Base-by-base conservation (phyloP, 2,888 invertebrate species). In the Melolontha melolontha region DNA sequence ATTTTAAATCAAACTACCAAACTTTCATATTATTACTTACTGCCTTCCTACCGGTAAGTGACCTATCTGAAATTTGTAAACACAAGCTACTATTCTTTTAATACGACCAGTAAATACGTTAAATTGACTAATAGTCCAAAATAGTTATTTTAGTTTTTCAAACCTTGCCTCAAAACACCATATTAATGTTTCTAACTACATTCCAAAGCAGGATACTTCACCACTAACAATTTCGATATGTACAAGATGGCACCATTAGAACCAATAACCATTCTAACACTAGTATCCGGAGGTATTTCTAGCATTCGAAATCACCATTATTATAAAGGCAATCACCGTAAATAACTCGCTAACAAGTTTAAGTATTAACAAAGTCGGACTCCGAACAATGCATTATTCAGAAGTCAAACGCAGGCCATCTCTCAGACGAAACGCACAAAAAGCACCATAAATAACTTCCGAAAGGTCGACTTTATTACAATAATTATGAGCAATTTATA, bases 401-500 rank as follows among this genome's bases (percentile, higher is more conserved):
- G 64, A 63, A 64, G 68, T 55, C 55, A 52, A 55, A 47, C 55
- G 55, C 54, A 34, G 51, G 63, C 34, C 14, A 17, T 50, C 44
- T 66, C 17, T 29, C 57, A 55, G 42, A 41, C 42, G 29, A 27
- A 34, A 47, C 66, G 42, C 57, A 54, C 64, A 67, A 59, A 67
- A 52, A 54, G 40, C 34, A 55, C 54, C 66, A 70, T 70, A 70
- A 72, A 72, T 72, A 67, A 70, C 42, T 54, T 51, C 64, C 72
- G 72, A 67, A 70, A 62, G 71, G 69, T 57, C 67, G 59, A 55
- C 66, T 73, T 76, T 77, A 77, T 75, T 66, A 72, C 74, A 70
- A 71, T 76, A 75, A 77, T 76, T 76, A 77, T 66, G 72, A 72
- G 69, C 72, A 74, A 75, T 76, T 77, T 75, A 74, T 72, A 69